Percentiles rank a stretch among this genome's conserved stretches.
Evolutionary conservation across 2,888 invertebrate species (phyloP).

Genomic region (Cerceris ruficornis): DNA sequence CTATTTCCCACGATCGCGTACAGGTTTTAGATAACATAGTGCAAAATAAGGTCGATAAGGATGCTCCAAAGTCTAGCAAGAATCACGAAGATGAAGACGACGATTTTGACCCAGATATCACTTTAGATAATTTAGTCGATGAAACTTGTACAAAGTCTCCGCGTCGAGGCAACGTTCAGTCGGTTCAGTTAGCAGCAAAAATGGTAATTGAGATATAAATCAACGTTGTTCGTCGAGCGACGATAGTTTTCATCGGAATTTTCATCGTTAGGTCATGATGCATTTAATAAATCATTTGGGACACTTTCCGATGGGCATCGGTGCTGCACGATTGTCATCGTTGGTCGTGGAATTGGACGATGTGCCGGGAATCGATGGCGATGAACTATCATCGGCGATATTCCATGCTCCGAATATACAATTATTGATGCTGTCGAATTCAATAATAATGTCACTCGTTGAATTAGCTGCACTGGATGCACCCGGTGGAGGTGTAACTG

Average conservation of each 20-base stretch:
- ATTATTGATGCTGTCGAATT: conserved; percentile 91
- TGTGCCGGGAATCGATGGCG: conserved; percentile 87
- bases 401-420: conserved; percentile 92
- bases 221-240: neutral
- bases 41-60: conserved; percentile 73
- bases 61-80: conserved; percentile 55
- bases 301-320: conserved; percentile 96
- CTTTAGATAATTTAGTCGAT: conserved; percentile 86
- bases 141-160: conserved; percentile 80
- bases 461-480: conserved; percentile 93
- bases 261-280: conserved; percentile 85
- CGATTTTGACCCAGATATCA: conserved; percentile 89
- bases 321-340: conserved; percentile 94
- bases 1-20: neutral
- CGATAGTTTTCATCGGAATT: neutral
- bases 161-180: conserved; percentile 73
- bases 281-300: conserved; percentile 96
- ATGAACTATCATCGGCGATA: conserved; percentile 91
- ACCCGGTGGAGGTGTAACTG: conserved; percentile 89
- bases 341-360: conserved; percentile 97
- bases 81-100: conserved; percentile 78
- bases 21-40: conserved; percentile 79
- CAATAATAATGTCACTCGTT: conserved; percentile 93
- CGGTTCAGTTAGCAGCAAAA: conserved; percentile 85
- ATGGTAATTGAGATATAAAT: conserved; percentile 78